phyloP scores from a whole-genome alignment of 2,888 invertebrate species.

The Leptopilina drosophilae region DNA sequence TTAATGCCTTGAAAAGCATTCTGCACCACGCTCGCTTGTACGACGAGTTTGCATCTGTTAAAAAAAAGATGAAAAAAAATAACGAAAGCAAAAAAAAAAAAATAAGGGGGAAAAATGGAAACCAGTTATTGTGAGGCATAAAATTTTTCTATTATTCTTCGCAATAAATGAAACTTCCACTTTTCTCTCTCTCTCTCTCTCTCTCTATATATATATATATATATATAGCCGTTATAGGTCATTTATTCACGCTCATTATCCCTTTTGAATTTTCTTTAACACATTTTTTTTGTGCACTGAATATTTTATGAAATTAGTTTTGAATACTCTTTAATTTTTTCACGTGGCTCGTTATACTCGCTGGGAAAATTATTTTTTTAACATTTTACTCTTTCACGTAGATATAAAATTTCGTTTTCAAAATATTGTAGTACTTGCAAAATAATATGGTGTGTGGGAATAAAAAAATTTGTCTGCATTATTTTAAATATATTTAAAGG shows the following conservation, averaged over 20 bases:
- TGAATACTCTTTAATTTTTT: not conserved
- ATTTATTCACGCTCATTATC: slow-evolving; percentile 26
- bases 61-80: not conserved
- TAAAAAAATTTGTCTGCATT: too few relatives aligned
- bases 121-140: not conserved
- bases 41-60: slow-evolving; percentile 60
- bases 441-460: too few relatives aligned
- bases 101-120: not conserved
- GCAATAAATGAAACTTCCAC: not conserved
- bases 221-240: not conserved
- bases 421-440: not conserved
- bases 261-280: not conserved
- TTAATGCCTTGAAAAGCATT: slow-evolving; percentile 59
- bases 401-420: not conserved
- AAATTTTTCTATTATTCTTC: slow-evolving; percentile 9
- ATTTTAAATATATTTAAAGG: too few relatives aligned
- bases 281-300: not conserved
- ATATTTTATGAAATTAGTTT: slow-evolving; percentile 19
- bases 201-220: too few relatives aligned
- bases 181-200: not conserved
- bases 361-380: not conserved
- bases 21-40: slow-evolving; percentile 59
- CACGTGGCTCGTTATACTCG: not conserved
- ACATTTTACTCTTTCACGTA: not conserved
- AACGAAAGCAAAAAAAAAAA: too few relatives aligned